Percentiles rank a stretch among this genome's conserved stretches.
Conservation (phyloP, 2,113 vertebrate genomes). For the Tachuris rubrigastra region DNA sequence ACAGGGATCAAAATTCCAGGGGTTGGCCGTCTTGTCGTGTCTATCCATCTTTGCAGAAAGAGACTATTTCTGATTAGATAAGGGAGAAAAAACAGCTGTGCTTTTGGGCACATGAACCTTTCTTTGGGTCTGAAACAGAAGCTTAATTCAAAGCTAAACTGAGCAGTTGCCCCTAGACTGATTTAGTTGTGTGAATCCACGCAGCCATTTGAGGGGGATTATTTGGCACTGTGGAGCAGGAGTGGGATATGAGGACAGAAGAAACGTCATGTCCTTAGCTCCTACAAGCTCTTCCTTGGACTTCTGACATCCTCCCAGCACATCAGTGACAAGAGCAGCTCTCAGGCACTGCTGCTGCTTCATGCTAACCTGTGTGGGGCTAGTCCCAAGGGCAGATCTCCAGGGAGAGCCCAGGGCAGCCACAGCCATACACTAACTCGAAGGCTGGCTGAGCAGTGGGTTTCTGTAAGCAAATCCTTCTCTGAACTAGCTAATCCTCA, state of each 20-base stretch:
- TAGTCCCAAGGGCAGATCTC: background rate
- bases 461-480: slow-evolving; percentile 18
- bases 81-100: background rate
- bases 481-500: slow-evolving; percentile 47
- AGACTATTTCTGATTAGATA: background rate
- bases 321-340: background rate
- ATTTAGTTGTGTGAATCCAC: background rate
- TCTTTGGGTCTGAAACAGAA: background rate
- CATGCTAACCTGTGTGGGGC: accelerated
- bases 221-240: background rate
- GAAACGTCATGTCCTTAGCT: background rate
- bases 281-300: background rate
- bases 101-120: background rate
- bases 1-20: background rate
- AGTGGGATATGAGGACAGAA: background rate
- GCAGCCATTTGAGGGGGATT: background rate
- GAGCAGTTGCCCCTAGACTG: background rate
- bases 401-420: background rate
- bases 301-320: background rate
- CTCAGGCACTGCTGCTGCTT: background rate
- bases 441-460: background rate
- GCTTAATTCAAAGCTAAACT: background rate
- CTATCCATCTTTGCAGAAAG: background rate
- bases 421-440: accelerated
- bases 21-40: background rate